Conservation (phyloP, 2,113 vertebrate species). For the Corythornis madagascariensis region DNA sequence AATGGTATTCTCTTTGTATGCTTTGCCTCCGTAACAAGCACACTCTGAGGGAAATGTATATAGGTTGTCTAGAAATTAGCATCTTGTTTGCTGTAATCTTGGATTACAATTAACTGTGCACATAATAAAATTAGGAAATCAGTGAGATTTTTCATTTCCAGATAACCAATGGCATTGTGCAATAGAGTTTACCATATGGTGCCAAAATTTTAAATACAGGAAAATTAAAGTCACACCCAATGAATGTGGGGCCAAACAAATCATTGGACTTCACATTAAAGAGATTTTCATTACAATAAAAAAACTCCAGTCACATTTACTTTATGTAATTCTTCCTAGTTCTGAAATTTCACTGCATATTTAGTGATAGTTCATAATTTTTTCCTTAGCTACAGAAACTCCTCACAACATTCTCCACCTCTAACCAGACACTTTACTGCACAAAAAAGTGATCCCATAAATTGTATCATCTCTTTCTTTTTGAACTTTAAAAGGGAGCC, state of each 20-base stretch:
- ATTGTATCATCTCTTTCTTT: background rate
- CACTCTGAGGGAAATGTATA: conserved; percentile 75
- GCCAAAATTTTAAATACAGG: conserved; percentile 52
- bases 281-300: background rate
- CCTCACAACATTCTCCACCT: background rate
- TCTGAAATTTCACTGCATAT: background rate
- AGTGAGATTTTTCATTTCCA: conserved; percentile 71
- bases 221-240: conserved; percentile 31
- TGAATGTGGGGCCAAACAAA: conserved; percentile 29
- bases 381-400: background rate
- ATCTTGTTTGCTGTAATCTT: conserved; percentile 89
- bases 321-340: background rate
- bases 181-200: conserved; percentile 52
- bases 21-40: conserved; percentile 71
- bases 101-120: conserved; percentile 88
- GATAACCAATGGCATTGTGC: conserved; percentile 56
- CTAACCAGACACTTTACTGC: background rate
- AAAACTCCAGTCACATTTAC: background rate
- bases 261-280: background rate
- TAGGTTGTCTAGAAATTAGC: conserved; percentile 88
- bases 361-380: background rate
- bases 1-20: conserved; percentile 80
- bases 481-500: too few relatives aligned
- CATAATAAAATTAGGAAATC: conserved; percentile 85
- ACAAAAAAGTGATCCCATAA: background rate